Conservation (phyloP, 2,888 invertebrate species). For the Cybosia mesomella region DNA sequence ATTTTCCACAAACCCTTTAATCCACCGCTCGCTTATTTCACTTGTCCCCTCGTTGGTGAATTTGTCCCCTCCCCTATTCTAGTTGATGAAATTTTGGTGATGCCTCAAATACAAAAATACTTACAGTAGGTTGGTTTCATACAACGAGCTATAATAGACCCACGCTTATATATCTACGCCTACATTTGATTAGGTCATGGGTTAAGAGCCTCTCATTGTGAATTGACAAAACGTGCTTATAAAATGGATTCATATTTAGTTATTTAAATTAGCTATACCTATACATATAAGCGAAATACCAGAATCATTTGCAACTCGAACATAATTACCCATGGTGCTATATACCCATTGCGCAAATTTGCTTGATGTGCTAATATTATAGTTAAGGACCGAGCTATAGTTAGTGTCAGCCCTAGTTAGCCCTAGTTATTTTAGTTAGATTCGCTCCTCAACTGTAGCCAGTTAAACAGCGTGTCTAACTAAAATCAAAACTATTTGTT, state of each 20-base stretch:
- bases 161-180: not conserved
- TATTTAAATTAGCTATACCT: too few species aligned
- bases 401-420: not conserved
- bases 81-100: constrained; percentile 80
- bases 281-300: too few species aligned
- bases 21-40: constrained; percentile 83
- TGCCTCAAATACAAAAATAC: constrained; percentile 52
- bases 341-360: too few species aligned
- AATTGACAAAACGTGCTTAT: not conserved
- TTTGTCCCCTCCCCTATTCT: constrained; percentile 64
- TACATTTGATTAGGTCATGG: not conserved
- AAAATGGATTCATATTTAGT: not conserved
- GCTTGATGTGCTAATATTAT: not conserved
- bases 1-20: constrained; percentile 85
- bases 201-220: not conserved
- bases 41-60: constrained; percentile 81
- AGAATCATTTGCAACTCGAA: too few species aligned
- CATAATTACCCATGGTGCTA: too few species aligned
- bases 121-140: constrained; percentile 2
- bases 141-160: not conserved
- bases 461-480: not conserved
- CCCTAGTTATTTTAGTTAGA: not conserved
- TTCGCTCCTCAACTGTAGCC: not conserved
- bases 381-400: too few species aligned
- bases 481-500: not conserved